phyloP scores from a whole-genome alignment of 2,113 vertebrate genomes.

The Petromus typicus region DNA sequence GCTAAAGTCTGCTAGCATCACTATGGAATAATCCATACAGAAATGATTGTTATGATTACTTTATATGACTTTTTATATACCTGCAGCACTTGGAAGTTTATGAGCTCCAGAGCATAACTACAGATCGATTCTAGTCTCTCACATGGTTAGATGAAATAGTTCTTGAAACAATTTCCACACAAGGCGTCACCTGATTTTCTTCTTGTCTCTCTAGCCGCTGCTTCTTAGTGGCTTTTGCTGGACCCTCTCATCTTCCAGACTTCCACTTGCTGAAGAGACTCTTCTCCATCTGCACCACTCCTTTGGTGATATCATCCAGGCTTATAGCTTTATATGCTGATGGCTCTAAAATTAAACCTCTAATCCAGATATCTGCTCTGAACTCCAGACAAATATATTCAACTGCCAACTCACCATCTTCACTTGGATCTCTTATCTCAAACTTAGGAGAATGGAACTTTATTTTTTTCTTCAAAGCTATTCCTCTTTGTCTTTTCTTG shows the following conservation, averaged over 20 bases:
- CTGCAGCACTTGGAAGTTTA: background rate
- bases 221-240: background rate
- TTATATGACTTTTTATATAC: background rate
- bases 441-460: background rate
- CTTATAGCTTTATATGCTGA: background rate
- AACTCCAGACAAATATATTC: background rate
- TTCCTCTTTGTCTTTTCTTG: background rate
- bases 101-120: background rate
- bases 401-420: background rate
- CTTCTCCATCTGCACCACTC: background rate
- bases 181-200: background rate
- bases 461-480: background rate
- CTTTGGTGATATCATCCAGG: background rate
- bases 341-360: constrained; percentile 52
- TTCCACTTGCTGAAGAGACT: background rate
- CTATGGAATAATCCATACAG: background rate
- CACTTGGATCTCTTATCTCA: background rate
- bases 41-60: background rate
- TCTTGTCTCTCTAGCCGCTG: background rate
- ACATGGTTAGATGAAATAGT: background rate
- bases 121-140: background rate
- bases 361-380: background rate
- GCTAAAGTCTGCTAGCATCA: background rate
- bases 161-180: background rate
- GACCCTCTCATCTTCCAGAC: background rate